phyloP scores from a whole-genome alignment of 2,113 vertebrate genomes.

The Synchiropus splendidus region DNA sequence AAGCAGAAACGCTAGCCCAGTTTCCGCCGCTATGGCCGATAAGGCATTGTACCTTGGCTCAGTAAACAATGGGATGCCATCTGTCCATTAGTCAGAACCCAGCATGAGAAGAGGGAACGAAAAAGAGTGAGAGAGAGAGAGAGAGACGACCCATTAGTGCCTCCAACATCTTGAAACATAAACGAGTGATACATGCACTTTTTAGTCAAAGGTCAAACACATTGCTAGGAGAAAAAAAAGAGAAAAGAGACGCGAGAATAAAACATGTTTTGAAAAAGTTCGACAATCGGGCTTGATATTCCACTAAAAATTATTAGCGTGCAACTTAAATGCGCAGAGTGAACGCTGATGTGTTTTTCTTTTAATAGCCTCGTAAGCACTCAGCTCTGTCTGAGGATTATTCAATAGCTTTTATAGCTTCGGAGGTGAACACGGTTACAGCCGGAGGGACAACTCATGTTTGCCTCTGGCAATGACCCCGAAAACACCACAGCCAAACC shows the following conservation, averaged over 20 bases:
- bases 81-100: conserved; percentile 63
- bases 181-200: conserved; percentile 12
- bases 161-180: conserved; percentile 39
- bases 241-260: conserved; percentile 1
- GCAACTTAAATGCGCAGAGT: not conserved
- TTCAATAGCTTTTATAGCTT: conserved; percentile 7
- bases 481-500: conserved; percentile 5
- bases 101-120: conserved; percentile 31
- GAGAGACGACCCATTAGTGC: conserved; percentile 43
- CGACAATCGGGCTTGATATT: too few relatives aligned
- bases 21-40: conserved; percentile 65
- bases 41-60: conserved; percentile 70
- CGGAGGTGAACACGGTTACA: conserved; percentile 24
- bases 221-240: conserved; percentile 25
- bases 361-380: conserved; percentile 1
- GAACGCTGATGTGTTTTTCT: not conserved
- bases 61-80: conserved; percentile 69
- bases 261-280: too few relatives aligned
- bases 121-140: conserved; percentile 7
- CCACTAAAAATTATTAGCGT: not conserved
- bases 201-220: conserved; percentile 30
- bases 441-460: conserved; percentile 27
- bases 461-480: conserved; percentile 34
- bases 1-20: conserved; percentile 66
- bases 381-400: conserved; percentile 11